phyloP scores from a whole-genome alignment of 92 coral and sea anemone genomes.

The Paragorgia papillata region DNA sequence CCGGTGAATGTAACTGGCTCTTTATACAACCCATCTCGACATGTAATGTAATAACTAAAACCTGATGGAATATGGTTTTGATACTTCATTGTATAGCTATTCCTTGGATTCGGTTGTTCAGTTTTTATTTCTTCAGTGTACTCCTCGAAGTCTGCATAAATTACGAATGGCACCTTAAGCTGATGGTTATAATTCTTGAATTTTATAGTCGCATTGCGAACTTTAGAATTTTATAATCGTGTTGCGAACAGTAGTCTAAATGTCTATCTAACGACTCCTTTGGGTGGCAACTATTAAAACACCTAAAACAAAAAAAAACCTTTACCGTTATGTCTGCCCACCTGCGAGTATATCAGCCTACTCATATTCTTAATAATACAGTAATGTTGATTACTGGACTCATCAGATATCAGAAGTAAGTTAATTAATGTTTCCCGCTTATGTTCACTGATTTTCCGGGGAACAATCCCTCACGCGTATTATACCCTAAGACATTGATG shows the following conservation, averaged over 20 bases:
- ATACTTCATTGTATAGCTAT: neutral
- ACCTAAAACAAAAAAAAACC: neutral
- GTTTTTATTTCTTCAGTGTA: neutral
- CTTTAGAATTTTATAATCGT: neutral
- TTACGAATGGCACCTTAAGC: neutral
- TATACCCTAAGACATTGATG: slow-evolving; percentile 11
- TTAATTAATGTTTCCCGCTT: neutral
- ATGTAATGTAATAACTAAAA: neutral
- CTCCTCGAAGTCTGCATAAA: slow-evolving; percentile 2
- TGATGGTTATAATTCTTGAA: slow-evolving; percentile 1
- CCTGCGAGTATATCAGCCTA: neutral
- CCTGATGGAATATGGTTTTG: slow-evolving; percentile 21
- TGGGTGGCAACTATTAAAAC: neutral
- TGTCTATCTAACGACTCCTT: neutral
- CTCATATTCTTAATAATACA: slow-evolving; percentile 4
- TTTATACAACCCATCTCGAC: slow-evolving; percentile 4
- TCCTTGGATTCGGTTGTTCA: too few species aligned
- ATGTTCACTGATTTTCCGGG: neutral
- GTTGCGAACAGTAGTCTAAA: neutral
- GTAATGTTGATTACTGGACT: neutral
- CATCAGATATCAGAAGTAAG: neutral
- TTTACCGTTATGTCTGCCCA: neutral
- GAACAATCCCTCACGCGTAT: neutral
- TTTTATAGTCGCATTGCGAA: neutral
- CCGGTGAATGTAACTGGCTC: too few species aligned